phyloP scores from a whole-genome alignment of 2,113 vertebrate genomes.

The Callaeas wilsoni region DNA sequence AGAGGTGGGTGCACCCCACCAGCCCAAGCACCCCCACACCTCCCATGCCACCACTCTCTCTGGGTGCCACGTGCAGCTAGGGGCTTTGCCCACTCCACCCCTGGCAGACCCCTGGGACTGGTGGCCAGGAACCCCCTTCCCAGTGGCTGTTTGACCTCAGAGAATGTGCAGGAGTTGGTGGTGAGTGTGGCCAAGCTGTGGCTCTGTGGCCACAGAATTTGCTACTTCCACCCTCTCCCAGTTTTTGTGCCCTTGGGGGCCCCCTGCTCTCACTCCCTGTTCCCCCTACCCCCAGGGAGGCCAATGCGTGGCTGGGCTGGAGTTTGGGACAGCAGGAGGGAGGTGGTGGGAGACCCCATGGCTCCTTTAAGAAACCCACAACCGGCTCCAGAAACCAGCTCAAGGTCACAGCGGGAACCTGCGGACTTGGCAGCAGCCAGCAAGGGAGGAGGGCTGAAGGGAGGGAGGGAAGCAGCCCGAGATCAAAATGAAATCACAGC shows the following conservation, averaged over 20 bases:
- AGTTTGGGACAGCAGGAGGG: not conserved
- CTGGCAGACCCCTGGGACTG: not conserved
- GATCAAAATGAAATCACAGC: conserved; percentile 2
- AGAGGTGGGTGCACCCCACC: not conserved
- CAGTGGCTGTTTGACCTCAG: not conserved
- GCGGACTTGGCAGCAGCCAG: conserved; percentile 57
- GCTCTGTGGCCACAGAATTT: not conserved
- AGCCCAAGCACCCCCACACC: not conserved
- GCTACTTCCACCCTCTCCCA: not conserved
- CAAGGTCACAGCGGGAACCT: conserved; percentile 68
- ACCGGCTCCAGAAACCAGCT: conserved; percentile 19
- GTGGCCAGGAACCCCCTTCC: not conserved
- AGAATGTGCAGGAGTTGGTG: rapidly evolving
- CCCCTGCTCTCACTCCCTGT: rapidly evolving
- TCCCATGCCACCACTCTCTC: rapidly evolving
- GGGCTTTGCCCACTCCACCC: not conserved
- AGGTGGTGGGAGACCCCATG: not conserved
- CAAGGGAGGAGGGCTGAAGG: not conserved
- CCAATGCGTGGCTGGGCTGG: rapidly evolving
- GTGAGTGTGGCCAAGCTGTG: rapidly evolving
- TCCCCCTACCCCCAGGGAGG: rapidly evolving
- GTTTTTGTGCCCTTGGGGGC: not conserved
- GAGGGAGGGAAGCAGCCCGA: not conserved
- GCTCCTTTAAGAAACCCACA: conserved; percentile 58
- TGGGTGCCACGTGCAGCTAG: rapidly evolving